Percentiles rank a stretch among this genome's conserved stretches.
Conservation (phyloP, 2,113 vertebrate genomes). For the Menidia beryllina region DNA sequence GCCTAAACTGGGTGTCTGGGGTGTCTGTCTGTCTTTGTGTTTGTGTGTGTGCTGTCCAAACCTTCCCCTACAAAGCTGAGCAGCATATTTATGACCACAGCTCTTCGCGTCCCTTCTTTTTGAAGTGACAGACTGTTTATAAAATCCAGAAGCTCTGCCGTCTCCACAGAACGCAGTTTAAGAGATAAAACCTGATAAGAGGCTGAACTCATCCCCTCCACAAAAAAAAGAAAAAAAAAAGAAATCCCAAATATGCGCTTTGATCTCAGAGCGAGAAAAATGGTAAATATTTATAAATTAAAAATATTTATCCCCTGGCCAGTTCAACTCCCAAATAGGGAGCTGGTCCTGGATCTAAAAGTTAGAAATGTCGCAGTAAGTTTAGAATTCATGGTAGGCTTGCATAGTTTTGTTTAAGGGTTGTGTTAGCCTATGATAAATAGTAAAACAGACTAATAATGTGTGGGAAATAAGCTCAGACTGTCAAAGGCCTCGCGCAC, state of each 20-base stretch:
- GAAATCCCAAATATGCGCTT: slow-evolving; percentile 28
- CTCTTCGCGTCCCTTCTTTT: slow-evolving; percentile 57
- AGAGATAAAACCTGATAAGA: slow-evolving; percentile 42
- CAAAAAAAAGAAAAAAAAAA: no score
- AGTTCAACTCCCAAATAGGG: not conserved
- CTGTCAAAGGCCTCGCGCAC: slow-evolving; percentile 4
- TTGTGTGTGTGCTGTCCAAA: slow-evolving; percentile 31
- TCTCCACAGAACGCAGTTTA: slow-evolving; percentile 43
- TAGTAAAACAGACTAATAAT: not conserved
- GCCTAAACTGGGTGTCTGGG: not conserved
- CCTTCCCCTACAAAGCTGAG: slow-evolving; percentile 43
- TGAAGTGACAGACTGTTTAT: slow-evolving; percentile 79
- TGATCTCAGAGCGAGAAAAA: slow-evolving; percentile 5
- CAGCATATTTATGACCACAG: slow-evolving; percentile 67
- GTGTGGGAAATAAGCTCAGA: not conserved
- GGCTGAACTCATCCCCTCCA: not conserved
- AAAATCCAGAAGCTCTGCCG: slow-evolving; percentile 64
- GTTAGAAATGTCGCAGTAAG: not conserved
- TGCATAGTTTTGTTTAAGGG: not conserved
- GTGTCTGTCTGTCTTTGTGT: slow-evolving; percentile 3
- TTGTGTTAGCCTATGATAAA: not conserved
- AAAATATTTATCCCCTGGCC: not conserved
- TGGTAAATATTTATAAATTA: not conserved
- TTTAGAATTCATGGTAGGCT: not conserved
- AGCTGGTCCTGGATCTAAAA: not conserved